These are phyloP conservation scores for Acrossocheilus fasciatus DNA, from an alignment of 2,797 vertebrate genomes.

Conservation along the genomic window DNA sequence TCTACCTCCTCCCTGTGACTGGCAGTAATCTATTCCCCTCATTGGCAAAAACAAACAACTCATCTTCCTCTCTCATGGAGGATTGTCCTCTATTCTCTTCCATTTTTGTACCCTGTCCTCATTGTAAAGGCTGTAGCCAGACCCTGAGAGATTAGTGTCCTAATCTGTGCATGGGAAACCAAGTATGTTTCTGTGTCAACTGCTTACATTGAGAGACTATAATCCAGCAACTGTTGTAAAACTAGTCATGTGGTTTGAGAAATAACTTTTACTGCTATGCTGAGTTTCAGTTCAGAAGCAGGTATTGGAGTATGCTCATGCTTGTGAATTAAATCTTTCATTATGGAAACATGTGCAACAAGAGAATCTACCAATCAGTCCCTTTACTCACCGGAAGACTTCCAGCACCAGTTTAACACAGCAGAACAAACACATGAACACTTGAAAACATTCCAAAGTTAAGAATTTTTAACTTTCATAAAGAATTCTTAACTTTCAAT, in stretches of 20 bases:
- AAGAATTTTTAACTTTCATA: neutral
- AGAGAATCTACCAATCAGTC: slow-evolving; percentile 7
- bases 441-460: neutral
- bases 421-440: neutral
- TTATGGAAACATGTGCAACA: neutral
- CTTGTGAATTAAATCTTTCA: slow-evolving; percentile 19
- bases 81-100: neutral
- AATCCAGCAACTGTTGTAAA: neutral
- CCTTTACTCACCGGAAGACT: slow-evolving; percentile 3
- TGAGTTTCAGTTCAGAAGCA: neutral
- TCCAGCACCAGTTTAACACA: neutral
- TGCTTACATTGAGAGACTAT: neutral
- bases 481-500: neutral
- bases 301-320: neutral
- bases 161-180: slow-evolving; percentile 14
- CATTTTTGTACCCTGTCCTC: slow-evolving; percentile 23
- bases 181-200: slow-evolving; percentile 8
- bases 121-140: slow-evolving; percentile 9
- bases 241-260: neutral
- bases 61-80: neutral
- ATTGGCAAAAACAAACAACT: neutral
- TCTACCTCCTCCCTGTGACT: neutral
- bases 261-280: neutral
- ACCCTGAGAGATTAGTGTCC: slow-evolving; percentile 6
- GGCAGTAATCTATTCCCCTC: neutral